These are phyloP conservation scores for Chrysogorgia sp. DNA, from an alignment of 92 coral and sea anemone species.

Conservation along the genomic window DNA sequence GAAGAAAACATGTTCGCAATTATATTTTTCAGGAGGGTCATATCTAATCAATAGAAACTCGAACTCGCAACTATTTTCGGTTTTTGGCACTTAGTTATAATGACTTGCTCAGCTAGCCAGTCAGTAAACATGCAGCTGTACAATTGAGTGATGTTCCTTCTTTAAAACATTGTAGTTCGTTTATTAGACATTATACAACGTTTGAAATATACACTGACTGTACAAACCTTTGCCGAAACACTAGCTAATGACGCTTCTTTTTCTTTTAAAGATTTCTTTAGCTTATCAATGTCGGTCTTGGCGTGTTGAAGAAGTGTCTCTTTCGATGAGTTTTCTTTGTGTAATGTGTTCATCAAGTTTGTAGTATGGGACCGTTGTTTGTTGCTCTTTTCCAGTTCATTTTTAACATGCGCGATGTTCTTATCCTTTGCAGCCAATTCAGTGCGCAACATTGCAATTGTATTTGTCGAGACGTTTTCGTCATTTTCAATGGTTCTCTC, in stretches of 20 bases:
- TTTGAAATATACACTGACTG: not conserved
- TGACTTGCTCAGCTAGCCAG: no score
- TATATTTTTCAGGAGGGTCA: no score
- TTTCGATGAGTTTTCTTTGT: constrained; percentile 88
- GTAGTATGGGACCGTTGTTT: constrained; percentile 84
- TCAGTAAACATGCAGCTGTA: no score
- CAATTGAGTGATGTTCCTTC: no score
- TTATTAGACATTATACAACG: not conserved
- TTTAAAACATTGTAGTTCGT: no score
- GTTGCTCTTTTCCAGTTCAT: constrained; percentile 73
- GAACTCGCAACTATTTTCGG: no score
- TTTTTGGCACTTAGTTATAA: no score
- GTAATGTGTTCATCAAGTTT: constrained; percentile 77
- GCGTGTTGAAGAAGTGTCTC: constrained; percentile 84
- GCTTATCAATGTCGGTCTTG: constrained; percentile 72
- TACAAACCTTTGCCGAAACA: constrained; percentile 77
- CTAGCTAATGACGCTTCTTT: constrained; percentile 76
- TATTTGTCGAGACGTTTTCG: constrained; percentile 70
- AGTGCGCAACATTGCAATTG: constrained; percentile 77
- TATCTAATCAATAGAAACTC: no score
- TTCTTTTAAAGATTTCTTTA: constrained; percentile 79
- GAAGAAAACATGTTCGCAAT: no score
- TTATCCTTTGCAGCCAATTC: constrained; percentile 84
- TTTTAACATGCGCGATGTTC: constrained; percentile 72
- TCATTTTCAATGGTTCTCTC: constrained; percentile 45